A percentile compares a stretch with the other conserved stretches of the same genome.
Conservation (phyloP, 2,113 vertebrate species). For the Tachysurus vachellii region DNA sequence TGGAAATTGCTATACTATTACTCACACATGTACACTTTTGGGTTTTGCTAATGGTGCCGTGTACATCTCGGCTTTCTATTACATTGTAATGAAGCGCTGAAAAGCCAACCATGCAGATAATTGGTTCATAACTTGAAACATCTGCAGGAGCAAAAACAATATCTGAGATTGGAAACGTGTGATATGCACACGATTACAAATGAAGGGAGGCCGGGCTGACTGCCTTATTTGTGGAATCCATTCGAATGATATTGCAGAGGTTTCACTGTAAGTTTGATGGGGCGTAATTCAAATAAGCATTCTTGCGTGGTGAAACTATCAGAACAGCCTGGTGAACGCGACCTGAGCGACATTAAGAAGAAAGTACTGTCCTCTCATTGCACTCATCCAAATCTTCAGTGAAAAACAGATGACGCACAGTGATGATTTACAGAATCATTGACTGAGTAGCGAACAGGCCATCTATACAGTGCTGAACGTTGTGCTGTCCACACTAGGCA, state of each 20-base stretch:
- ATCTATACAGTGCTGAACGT: conserved; percentile 57
- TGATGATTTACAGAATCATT: conserved; percentile 58
- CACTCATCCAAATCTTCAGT: conserved; percentile 43
- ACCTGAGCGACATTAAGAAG: conserved; percentile 49
- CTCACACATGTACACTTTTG: conserved; percentile 39
- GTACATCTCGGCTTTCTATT: conserved; percentile 41
- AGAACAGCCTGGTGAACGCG: conserved; percentile 22
- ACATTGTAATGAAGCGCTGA: conserved; percentile 38
- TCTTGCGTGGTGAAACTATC: conserved; percentile 8
- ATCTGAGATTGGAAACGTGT: conserved; percentile 37
- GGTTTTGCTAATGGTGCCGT: conserved; percentile 42
- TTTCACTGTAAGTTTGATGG: not conserved
- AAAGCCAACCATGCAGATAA: conserved; percentile 48
- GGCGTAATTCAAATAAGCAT: conserved; percentile 27
- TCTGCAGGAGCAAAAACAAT: conserved; percentile 46
- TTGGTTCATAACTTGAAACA: conserved; percentile 51
- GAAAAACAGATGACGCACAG: conserved; percentile 55
- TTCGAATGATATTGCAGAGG: conserved; percentile 23
- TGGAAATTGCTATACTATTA: conserved; percentile 42
- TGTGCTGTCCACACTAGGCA: conserved; percentile 46
- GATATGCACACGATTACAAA: conserved; percentile 24
- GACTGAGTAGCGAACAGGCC: conserved; percentile 62
- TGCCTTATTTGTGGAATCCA: conserved; percentile 25
- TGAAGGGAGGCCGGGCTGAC: conserved; percentile 5
- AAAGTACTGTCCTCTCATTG: conserved; percentile 40